Evolutionary conservation across 92 coral and sea anemone genomes (phyloP).

Genomic region (Metridium senile): DNA sequence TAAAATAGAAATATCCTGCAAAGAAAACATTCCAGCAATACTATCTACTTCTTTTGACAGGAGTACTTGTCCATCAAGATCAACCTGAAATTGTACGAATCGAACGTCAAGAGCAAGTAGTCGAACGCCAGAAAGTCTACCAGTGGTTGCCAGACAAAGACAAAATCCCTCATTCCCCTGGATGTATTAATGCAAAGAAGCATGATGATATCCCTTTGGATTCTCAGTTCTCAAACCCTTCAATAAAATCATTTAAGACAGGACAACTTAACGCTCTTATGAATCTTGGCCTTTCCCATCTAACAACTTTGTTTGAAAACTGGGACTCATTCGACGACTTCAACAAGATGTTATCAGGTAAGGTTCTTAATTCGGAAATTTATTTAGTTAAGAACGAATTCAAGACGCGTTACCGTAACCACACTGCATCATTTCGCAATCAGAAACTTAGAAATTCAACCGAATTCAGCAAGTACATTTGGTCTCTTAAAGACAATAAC

Average conservation of each 20-base stretch:
- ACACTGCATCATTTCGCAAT: too few relatives aligned
- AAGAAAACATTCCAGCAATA: too few relatives aligned
- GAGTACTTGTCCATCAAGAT: slow-evolving; percentile 46
- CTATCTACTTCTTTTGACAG: background rate
- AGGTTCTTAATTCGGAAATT: background rate
- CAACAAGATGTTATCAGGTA: slow-evolving; percentile 28
- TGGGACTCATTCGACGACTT: slow-evolving; percentile 75
- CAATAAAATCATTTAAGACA: slow-evolving; percentile 49
- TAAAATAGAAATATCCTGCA: too few relatives aligned
- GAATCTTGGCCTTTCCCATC: slow-evolving; percentile 71
- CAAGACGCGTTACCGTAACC: too few relatives aligned
- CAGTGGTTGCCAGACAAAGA: slow-evolving; percentile 34
- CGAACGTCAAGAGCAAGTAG: slow-evolving; percentile 52
- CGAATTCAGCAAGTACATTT: too few relatives aligned
- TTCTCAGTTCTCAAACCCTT: slow-evolving; percentile 73
- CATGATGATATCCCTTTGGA: slow-evolving; percentile 69
- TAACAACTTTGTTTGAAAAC: slow-evolving; percentile 55
- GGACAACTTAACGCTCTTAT: slow-evolving; percentile 57
- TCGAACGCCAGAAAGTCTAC: slow-evolving; percentile 54
- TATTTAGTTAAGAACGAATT: too few relatives aligned
- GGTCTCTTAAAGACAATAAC: too few relatives aligned
- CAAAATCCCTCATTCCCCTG: slow-evolving; percentile 38
- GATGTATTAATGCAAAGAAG: slow-evolving; percentile 45
- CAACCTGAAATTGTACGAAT: slow-evolving; percentile 47
- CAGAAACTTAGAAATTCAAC: too few relatives aligned